Base-by-base conservation (phyloP, 2,888 invertebrate species). In the Stictocephala bisonia region DNA sequence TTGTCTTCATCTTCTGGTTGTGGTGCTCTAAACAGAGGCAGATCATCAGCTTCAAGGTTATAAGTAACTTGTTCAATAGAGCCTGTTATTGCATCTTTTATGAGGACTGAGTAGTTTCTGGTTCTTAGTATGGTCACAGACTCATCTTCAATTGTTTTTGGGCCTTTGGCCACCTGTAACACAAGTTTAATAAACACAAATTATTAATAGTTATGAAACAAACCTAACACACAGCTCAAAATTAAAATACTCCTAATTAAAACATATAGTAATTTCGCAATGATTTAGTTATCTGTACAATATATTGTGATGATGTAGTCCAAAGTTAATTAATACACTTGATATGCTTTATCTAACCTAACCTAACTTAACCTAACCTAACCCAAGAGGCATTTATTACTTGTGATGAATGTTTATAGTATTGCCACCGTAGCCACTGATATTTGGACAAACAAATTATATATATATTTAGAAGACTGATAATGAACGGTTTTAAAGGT, bases 91-190 rank as follows among this genome's bases (percentile, higher is more conserved):
- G 67, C 31, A 70, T 83, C 79, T 66, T 79, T 78, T 15, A 80
- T 76, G 11, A 75, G 77, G 11, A 90, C 83, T 24, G 86, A 87
- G 80, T 90, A 91, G 7, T 85, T 85, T 76, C 85, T 84, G 0
- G 88, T 86, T 53, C 84, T 83, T 66, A 87, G 79, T 74, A 90
- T 84, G 6, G 77, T 75, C 31, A 66, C 24, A n/a, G 75, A 74
- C 60, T 78, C 78, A 60, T 77, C 77, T 26, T 71, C 69, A 40
- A 72, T 60, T 15, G 75, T 78, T 66, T 74, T 75, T 44, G 78
- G 77, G n/a, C 78, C 77, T 71, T 67, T 75, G 15, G 51, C 26
- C 48, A 60, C 74, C 77, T 77, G 71, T n/a, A 74, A 73, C 9
- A 24, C 2, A 35, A 40, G 9, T n/a, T 56, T n/a, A n/a, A 11